Evolutionary conservation across 1,140 invertebrate genomes (phyloP), one percentile per base, ranked within the genome.

Genomic region (Drosophila insularis): DNA sequence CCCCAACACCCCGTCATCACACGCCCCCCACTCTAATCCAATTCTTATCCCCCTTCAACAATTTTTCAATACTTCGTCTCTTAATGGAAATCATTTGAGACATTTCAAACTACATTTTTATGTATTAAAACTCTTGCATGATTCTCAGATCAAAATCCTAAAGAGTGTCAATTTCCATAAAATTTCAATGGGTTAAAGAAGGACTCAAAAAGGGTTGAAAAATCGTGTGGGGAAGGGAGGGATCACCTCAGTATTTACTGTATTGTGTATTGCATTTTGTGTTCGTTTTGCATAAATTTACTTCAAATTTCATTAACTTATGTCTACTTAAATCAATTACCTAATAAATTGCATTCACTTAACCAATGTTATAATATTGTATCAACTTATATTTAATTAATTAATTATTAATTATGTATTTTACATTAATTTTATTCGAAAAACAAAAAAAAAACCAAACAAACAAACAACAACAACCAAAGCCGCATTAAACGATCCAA

Each of bases 361-460:
- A 72, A 46, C 63, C 62, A 74, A 74, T 63, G 68, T 76, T 72
- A 55, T 56, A 50, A 50, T 50, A 50, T 50, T 50, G 43, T 50
- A 50, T 50, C 43, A 56, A 32, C 54, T 71, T 67, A 76, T 66
- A 66, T 61, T 71, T 66, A 37, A 58, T 55, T 77, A 73, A 55
- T 68, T 76, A 65, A 50, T 53, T 37, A 50, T 21, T 21, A 50
- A 50, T 50, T 50, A 80, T 67, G 74, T 43, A 58, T 66, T 78
- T 86, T 71, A 71, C 78, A 71, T 68, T 86, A 71, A 86, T 81
- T 85, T 81, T 53, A 68, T 71, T 68, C 71, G 2, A 74, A 75
- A 74, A 75, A 58, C 55, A 63, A 56, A 74, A 75, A 39, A 63
- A 21, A 35, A 59, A 55, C 43, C n/a, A n/a, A 50, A 40, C 31